phyloP scores from a whole-genome alignment of 2,797 vertebrate species.

The Malacoctenus gilli region DNA sequence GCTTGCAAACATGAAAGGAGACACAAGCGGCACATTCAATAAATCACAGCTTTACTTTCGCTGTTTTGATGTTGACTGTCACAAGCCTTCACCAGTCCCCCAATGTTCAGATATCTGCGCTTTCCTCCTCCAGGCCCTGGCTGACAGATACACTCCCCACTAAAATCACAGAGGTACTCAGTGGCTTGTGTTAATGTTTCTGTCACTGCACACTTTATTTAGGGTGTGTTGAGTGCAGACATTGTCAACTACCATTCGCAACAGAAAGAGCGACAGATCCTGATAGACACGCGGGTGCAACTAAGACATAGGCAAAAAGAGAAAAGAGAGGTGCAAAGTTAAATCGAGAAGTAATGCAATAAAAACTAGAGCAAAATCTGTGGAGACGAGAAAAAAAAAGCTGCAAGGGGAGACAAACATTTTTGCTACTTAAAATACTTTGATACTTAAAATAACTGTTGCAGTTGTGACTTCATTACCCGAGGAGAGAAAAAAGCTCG shows the following conservation, averaged over 20 bases:
- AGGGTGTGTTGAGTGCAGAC: conserved; percentile 60
- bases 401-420: conserved; percentile 1
- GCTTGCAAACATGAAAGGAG: conserved; percentile 72
- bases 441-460: conserved; percentile 30
- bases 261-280: conserved; percentile 46
- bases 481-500: neutral
- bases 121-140: conserved; percentile 60
- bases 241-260: conserved; percentile 66
- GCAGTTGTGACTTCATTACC: conserved; percentile 10
- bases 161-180: conserved; percentile 71
- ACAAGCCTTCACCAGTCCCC: conserved; percentile 56
- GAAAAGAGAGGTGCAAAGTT: conserved; percentile 15
- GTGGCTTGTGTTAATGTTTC: conserved; percentile 74
- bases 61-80: conserved; percentile 76
- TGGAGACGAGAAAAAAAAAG: neutral
- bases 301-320: conserved; percentile 11
- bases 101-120: conserved; percentile 71
- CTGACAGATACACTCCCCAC: conserved; percentile 64
- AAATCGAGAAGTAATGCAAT: conserved; percentile 24
- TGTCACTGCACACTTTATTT: conserved; percentile 72
- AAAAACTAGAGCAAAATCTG: conserved; percentile 26
- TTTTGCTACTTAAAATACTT: conserved; percentile 20
- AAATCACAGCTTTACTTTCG: conserved; percentile 74
- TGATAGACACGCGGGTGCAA: conserved; percentile 29
- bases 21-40: conserved; percentile 68